A percentile compares a stretch with the other conserved stretches of the same genome.
Evolutionary conservation across 2,113 vertebrate genomes (phyloP).

Genomic region (Rhombomys opimus): DNA sequence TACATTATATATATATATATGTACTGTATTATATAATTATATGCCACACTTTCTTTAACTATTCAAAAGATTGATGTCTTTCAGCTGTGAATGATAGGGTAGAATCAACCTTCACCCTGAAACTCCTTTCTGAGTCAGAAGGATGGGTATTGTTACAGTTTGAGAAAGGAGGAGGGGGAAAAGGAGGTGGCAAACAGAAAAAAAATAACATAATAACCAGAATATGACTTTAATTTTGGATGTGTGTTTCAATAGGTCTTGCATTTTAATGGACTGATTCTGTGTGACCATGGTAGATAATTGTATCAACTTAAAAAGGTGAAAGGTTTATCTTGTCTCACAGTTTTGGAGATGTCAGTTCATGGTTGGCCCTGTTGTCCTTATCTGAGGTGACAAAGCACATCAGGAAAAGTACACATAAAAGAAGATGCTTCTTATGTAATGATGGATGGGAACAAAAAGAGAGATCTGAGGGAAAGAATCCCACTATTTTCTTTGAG

Average conservation of each 20-base stretch:
- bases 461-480: neutral
- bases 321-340: neutral
- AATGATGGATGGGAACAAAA: neutral
- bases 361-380: neutral
- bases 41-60: neutral
- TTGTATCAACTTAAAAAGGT: neutral
- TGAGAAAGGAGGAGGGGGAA: neutral
- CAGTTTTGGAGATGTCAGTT: neutral
- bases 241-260: neutral
- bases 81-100: neutral
- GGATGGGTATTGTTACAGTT: neutral
- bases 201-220: neutral
- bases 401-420: neutral
- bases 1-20: neutral
- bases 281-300: neutral
- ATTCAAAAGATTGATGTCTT: neutral
- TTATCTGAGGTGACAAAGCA: neutral
- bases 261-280: neutral
- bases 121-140: neutral
- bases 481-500: neutral
- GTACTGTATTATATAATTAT: neutral
- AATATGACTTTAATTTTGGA: constrained; percentile 1
- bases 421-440: neutral
- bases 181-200: neutral
- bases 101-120: neutral